Conservation (phyloP, 2,113 vertebrate genomes). For the Hylia prasina region DNA sequence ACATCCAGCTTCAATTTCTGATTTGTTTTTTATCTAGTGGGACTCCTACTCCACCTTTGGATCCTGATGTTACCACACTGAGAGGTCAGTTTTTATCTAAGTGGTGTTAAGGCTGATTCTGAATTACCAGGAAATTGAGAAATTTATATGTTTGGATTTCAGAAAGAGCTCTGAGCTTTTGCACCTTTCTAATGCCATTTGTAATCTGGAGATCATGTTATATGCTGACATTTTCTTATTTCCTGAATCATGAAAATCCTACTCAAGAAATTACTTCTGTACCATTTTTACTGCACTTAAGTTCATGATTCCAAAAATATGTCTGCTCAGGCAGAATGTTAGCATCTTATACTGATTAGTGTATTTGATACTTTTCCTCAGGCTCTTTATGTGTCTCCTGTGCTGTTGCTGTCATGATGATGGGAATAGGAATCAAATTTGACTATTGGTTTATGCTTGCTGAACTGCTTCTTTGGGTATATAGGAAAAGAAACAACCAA, state of each 20-base stretch:
- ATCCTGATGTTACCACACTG: conserved; percentile 53
- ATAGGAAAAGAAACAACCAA: neutral
- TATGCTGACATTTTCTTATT: neutral
- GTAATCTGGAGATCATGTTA: neutral
- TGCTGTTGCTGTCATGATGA: neutral
- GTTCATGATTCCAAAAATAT: neutral
- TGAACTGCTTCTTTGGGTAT: neutral
- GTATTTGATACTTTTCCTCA: neutral
- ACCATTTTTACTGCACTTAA: neutral
- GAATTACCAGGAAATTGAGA: neutral
- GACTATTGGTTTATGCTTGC: neutral
- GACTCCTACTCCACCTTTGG: conserved; percentile 43
- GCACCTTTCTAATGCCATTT: neutral
- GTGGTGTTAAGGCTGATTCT: neutral
- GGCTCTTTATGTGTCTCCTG: neutral
- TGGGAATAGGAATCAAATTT: neutral
- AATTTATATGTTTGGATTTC: neutral
- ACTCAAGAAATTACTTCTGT: neutral
- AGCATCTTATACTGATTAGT: neutral
- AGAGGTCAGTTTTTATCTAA: conserved; percentile 65
- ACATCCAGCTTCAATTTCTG: neutral
- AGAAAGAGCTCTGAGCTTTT: neutral
- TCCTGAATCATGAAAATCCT: neutral
- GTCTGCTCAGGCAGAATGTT: neutral
- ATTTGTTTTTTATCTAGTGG: conserved; percentile 45